These are phyloP conservation scores for Drosophila mojavensis DNA, from an alignment of 1,140 invertebrate species.

Conservation along the genomic window DNA sequence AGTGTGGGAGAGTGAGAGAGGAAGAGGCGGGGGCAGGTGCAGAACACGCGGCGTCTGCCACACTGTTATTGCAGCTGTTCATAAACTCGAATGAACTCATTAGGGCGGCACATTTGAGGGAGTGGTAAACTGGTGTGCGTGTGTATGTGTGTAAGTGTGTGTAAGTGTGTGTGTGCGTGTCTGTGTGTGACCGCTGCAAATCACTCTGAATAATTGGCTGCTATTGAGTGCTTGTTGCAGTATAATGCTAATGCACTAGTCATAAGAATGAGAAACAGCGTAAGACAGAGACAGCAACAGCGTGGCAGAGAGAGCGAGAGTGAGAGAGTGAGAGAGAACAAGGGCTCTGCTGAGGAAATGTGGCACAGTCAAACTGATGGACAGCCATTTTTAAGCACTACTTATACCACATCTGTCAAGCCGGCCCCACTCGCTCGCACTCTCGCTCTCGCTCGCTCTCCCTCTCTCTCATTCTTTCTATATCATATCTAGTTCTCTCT, in stretches of 20 bases:
- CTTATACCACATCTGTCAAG: slow-evolving; percentile 30
- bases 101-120: slow-evolving; percentile 2
- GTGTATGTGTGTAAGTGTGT: slow-evolving; percentile 18
- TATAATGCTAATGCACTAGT: slow-evolving; percentile 19
- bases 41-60: neutral
- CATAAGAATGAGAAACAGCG: slow-evolving; percentile 11
- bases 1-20: too few species aligned
- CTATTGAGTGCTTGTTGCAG: slow-evolving; percentile 34
- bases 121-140: slow-evolving; percentile 29
- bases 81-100: slow-evolving; percentile 35
- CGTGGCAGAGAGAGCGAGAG: neutral
- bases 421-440: slow-evolving; percentile 13
- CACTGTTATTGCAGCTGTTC: slow-evolving; percentile 15
- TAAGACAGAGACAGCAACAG: neutral
- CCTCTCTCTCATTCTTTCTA: slow-evolving; percentile 14
- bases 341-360: slow-evolving; percentile 10
- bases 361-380: slow-evolving; percentile 24
- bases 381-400: slow-evolving; percentile 35
- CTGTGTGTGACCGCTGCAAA: slow-evolving; percentile 19
- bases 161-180: neutral
- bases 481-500: neutral
- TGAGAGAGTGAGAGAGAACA: slow-evolving; percentile 1
- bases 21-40: neutral
- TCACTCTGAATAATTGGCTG: slow-evolving; percentile 64
- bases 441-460: too few species aligned